Evolutionary conservation across 2,113 vertebrate species (phyloP), one percentile per base, ranked within the genome.

Genomic region (Polypterus senegalus): DNA sequence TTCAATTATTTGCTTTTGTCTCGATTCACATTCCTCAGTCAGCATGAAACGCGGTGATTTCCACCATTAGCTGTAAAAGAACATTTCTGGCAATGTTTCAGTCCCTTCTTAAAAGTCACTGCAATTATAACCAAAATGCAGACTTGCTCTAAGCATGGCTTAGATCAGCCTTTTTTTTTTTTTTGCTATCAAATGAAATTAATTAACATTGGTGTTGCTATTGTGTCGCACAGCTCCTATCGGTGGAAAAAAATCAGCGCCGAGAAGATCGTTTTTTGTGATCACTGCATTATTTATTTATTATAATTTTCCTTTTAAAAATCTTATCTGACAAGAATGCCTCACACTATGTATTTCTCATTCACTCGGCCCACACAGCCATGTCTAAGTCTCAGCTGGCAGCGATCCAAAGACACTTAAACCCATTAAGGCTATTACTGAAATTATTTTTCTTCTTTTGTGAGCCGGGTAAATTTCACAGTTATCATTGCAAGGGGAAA

Each of bases 371-470:
- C 71, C 69, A 62, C 67, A 78, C 73, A 71, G 54, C 79, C 69
- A 58, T 65, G 73, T 77, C 72, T 81, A 78, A 86, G 79, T 80
- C 72, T 77, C 65, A 74, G 67, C 79, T 90, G 89, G 87, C 83
- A 76, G 67, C 67, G 73, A 68, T 84, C 84, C 90, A 87, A 83
- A 76, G 83, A 77, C 83, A 86, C 83, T 87, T 83, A 88, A 85
- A 88, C 80, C 82, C 83, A 84, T 88, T 86, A 85, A 77, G 78
- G 82, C 81, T 89, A 87, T 88, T 85, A 85, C 80, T 81, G 78
- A 88, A 87, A 89, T 88, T 77, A 84, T 86, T 90, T 91, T 77
- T 77, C 80, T 83, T 81, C 75, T 77, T 89, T 87, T 88, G 82
- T 83, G 82, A 81, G 77, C 71, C 67, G 77, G 78, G 71, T 77